phyloP scores from a whole-genome alignment of 2,113 vertebrate genomes.

The Coturnix japonica region DNA sequence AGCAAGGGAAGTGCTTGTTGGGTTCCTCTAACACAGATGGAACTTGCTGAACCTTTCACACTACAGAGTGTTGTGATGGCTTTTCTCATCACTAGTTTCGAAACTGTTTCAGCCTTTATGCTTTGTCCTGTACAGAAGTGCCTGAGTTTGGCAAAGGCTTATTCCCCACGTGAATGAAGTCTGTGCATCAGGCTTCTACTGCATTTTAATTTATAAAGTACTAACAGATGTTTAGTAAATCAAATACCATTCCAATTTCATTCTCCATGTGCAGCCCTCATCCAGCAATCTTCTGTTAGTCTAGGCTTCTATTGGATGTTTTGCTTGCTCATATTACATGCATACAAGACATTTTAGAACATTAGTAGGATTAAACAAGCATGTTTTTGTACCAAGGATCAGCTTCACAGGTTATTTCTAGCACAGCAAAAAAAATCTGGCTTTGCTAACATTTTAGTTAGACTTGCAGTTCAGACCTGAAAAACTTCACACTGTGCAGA shows the following conservation, averaged over 20 bases:
- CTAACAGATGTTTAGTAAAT: not conserved
- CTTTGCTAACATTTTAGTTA: not conserved
- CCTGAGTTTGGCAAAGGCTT: not conserved
- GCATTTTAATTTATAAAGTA: not conserved
- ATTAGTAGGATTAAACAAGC: not conserved
- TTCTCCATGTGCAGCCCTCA: not conserved
- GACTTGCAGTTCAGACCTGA: not conserved
- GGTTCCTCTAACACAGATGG: not conserved
- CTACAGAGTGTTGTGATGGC: not conserved
- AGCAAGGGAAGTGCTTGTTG: not conserved
- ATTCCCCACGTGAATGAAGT: not conserved
- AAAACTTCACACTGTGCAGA: not conserved
- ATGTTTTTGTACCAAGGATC: not conserved
- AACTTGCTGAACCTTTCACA: not conserved
- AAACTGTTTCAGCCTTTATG: not conserved
- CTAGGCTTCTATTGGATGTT: not conserved
- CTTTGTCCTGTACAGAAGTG: not conserved
- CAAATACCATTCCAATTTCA: not conserved
- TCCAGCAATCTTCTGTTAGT: rapidly evolving
- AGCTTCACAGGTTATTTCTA: not conserved
- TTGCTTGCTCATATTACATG: not conserved
- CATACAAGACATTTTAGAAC: not conserved
- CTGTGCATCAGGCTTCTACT: not conserved
- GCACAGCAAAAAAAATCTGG: no score
- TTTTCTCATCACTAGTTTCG: not conserved